A percentile compares a stretch with the other conserved stretches of the same genome.
Conservation (phyloP, 1,140 invertebrate species). For the Lethrus apterus region DNA sequence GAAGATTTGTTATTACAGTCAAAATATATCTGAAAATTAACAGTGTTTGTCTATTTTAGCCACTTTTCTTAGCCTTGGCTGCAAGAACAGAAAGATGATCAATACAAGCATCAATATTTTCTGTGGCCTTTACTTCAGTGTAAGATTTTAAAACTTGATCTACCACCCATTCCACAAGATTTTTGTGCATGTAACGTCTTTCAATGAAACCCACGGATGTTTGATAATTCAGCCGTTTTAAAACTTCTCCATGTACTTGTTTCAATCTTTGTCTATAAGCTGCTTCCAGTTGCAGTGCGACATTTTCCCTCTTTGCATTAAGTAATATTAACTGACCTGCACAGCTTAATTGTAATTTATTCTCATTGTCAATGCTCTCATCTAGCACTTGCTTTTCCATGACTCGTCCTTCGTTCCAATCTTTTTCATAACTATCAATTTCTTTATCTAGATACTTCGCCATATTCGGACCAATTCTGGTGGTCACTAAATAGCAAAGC, state of each 20-base stretch:
- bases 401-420: conserved; percentile 36
- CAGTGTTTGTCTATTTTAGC: too few relatives aligned
- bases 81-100: conserved; percentile 1
- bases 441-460: conserved; percentile 58
- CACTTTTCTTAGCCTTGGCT: too few relatives aligned
- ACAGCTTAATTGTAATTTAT: conserved; percentile 64
- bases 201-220: neutral
- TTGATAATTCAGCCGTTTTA: conserved; percentile 74
- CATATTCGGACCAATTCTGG: conserved; percentile 62
- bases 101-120: conserved; percentile 5
- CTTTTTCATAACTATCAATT: conserved; percentile 52
- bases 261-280: conserved; percentile 74
- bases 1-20: too few relatives aligned
- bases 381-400: conserved; percentile 45
- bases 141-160: neutral
- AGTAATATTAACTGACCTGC: conserved; percentile 70
- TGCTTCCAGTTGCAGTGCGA: conserved; percentile 83
- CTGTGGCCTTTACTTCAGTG: neutral
- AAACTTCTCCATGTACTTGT: conserved; percentile 67
- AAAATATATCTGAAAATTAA: too few relatives aligned
- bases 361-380: conserved; percentile 55
- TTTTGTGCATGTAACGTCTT: neutral
- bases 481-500: conserved; percentile 54
- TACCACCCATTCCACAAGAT: conserved; percentile 4
- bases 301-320: conserved; percentile 82